Evolutionary conservation across 2,113 vertebrate species (phyloP).

Genomic region (Pholis gunnellus): DNA sequence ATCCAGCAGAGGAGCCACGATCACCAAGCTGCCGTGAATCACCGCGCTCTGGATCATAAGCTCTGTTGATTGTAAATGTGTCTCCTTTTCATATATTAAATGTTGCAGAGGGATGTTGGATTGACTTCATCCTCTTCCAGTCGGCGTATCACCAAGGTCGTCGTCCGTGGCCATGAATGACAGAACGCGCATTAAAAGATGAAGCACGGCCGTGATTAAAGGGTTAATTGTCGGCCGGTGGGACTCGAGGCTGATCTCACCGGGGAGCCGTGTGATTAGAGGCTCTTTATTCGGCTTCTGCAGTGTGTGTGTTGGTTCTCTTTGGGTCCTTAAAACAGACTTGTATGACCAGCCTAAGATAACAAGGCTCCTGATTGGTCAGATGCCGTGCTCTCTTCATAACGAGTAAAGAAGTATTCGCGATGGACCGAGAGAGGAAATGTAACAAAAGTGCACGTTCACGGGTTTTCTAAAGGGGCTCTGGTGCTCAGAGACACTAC

Average conservation of each 20-base stretch:
- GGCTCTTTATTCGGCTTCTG: neutral
- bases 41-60: conserved; percentile 23
- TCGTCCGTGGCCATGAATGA: neutral
- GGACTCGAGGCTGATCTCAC: conserved; percentile 53
- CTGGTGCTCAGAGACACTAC: no score
- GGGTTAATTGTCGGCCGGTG: conserved; percentile 27
- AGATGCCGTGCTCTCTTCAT: neutral
- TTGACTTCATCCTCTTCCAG: conserved; percentile 39
- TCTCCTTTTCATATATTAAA: conserved; percentile 4
- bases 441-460: no score
- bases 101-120: neutral
- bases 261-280: conserved; percentile 27
- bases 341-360: no score
- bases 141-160: neutral
- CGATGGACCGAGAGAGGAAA: no score
- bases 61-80: conserved; percentile 18
- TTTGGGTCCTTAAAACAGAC: neutral
- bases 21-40: conserved; percentile 12
- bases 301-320: neutral
- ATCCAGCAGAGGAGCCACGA: neutral
- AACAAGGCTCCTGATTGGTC: neutral
- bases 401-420: no score
- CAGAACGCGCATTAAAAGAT: conserved; percentile 22
- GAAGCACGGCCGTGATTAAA: conserved; percentile 27
- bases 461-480: no score